phyloP scores from a whole-genome alignment of 2,888 invertebrate species.

The Lasioglossum vierecki region DNA sequence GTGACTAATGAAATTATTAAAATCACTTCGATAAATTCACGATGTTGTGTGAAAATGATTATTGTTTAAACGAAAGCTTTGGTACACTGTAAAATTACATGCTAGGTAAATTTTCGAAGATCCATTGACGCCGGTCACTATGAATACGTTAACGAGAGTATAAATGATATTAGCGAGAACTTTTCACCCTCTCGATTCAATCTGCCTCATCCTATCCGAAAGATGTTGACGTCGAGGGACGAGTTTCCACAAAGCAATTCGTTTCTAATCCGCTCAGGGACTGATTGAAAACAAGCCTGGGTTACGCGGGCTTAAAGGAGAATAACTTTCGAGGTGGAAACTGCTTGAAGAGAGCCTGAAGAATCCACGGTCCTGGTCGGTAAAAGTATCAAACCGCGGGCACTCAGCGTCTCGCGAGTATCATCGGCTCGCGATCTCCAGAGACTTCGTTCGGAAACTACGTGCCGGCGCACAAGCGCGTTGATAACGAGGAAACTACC shows the following conservation, averaged over 20 bases:
- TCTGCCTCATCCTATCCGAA: neutral
- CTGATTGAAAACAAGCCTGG: neutral
- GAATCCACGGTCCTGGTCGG: neutral
- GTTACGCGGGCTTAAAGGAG: neutral
- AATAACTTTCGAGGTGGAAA: neutral
- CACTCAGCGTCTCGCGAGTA: neutral
- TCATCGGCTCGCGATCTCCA: slow-evolving; percentile 29
- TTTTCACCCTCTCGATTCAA: neutral
- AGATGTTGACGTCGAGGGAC: neutral
- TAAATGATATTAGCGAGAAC: neutral
- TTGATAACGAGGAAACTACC: slow-evolving; percentile 63
- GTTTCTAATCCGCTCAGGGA: neutral
- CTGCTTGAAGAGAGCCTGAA: neutral
- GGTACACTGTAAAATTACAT: neutral
- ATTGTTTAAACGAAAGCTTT: neutral
- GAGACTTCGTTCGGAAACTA: slow-evolving; percentile 48
- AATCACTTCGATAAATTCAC: too few relatives aligned
- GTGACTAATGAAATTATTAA: neutral
- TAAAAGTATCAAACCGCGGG: neutral
- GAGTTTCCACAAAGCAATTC: neutral
- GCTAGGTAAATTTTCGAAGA: too few relatives aligned
- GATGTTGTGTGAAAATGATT: too few relatives aligned
- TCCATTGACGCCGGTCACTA: neutral
- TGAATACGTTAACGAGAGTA: neutral
- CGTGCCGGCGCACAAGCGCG: slow-evolving; percentile 14